phyloP scores from a whole-genome alignment of 2,797 vertebrate species.

The Acestrorhynchus altus region DNA sequence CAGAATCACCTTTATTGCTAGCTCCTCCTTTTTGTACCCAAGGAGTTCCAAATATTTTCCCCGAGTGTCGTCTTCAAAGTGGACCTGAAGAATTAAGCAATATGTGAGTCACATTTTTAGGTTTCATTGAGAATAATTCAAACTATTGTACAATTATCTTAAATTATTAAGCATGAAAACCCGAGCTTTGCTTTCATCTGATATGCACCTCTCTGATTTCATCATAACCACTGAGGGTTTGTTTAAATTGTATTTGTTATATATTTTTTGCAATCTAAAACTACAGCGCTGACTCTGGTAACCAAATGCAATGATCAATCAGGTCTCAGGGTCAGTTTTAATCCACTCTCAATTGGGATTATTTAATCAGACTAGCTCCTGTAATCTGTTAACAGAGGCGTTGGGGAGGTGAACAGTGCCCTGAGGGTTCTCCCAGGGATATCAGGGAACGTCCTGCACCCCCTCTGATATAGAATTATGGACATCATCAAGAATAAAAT shows the following conservation, averaged over 20 bases:
- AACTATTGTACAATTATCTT: background rate
- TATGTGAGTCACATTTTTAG: background rate
- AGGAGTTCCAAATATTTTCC: conserved; percentile 92
- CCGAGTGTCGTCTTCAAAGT: conserved; percentile 92
- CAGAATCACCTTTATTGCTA: conserved; percentile 86
- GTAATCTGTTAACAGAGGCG: no score
- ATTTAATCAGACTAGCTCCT: no score
- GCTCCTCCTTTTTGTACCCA: conserved; percentile 91
- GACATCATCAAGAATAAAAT: no score
- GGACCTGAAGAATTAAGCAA: conserved; percentile 82
- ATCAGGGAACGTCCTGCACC: background rate
- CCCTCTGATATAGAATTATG: no score
- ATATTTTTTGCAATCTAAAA: no score
- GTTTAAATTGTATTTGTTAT: no score
- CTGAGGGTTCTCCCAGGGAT: no score
- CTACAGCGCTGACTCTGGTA: no score
- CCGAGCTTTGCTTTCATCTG: background rate
- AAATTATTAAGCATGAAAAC: background rate
- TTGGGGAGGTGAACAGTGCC: no score
- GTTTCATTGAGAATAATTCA: background rate
- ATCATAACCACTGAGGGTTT: background rate
- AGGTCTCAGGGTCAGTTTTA: no score
- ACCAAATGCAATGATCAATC: no score
- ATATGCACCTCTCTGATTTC: background rate
- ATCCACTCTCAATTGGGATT: no score